These are phyloP conservation scores for Elaeidobius kamerunicus DNA, from an alignment of 2,888 invertebrate genomes.

Conservation along the genomic window DNA sequence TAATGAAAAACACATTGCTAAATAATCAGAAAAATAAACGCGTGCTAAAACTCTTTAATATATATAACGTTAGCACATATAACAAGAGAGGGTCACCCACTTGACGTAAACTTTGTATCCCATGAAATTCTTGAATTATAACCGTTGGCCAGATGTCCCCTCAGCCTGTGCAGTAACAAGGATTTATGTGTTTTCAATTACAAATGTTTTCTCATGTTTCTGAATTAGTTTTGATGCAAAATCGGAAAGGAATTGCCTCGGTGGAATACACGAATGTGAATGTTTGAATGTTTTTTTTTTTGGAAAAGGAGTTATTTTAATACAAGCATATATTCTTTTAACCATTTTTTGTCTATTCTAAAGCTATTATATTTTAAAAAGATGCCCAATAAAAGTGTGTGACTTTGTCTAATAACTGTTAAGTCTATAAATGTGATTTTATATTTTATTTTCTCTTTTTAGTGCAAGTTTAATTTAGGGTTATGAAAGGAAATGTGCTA, in stretches of 20 bases:
- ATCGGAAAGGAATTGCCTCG: not conserved
- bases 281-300: too few species aligned
- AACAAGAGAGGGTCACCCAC: constrained; percentile 20
- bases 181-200: constrained; percentile 26
- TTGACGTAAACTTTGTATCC: constrained; percentile 22
- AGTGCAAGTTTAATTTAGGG: too few species aligned
- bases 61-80: constrained; percentile 1
- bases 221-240: constrained; percentile 9
- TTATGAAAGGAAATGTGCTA: too few species aligned
- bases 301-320: too few species aligned
- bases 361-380: too few species aligned
- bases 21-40: not conserved
- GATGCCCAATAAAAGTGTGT: too few species aligned
- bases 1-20: not conserved
- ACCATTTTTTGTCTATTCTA: too few species aligned
- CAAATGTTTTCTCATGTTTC: constrained; percentile 23
- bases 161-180: constrained; percentile 9
- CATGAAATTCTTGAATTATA: constrained; percentile 25
- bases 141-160: constrained; percentile 26
- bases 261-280: too few species aligned
- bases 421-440: not conserved
- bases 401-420: too few species aligned
- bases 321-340: too few species aligned
- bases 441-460: too few species aligned
- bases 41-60: constrained; percentile 9